phyloP scores from a whole-genome alignment of 2,888 invertebrate species.

The Rhagium mordax region DNA sequence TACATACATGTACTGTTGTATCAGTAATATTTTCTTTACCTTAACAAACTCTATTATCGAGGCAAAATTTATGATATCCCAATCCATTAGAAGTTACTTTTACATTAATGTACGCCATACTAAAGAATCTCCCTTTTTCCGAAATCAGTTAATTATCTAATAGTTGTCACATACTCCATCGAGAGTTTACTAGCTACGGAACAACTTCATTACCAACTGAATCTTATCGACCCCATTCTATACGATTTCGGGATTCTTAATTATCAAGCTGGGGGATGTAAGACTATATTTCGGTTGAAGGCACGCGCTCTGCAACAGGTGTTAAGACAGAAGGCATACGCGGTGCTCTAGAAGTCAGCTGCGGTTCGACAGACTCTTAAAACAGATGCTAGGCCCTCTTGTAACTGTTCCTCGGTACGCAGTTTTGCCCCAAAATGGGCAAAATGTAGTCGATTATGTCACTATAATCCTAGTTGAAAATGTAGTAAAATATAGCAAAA shows the following conservation, averaged over 20 bases:
- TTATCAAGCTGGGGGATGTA: constrained; percentile 13
- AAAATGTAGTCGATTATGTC: background rate
- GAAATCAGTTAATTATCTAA: no score
- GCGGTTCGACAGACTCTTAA: constrained; percentile 52
- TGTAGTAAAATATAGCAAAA: no score
- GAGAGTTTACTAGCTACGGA: background rate
- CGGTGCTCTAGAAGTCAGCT: constrained; percentile 62
- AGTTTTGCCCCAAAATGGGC: constrained; percentile 1
- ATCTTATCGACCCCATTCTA: background rate
- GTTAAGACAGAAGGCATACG: constrained; percentile 65
- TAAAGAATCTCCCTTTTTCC: no score
- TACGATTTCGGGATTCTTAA: constrained; percentile 3
- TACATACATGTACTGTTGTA: no score
- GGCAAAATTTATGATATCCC: no score
- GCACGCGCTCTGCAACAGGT: constrained; percentile 66
- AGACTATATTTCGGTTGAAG: constrained; percentile 55
- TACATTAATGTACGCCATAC: no score
- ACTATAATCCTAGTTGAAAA: background rate
- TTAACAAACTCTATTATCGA: no score
- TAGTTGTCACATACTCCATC: no score
- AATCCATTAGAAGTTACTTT: no score
- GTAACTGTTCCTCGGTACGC: constrained; percentile 11
- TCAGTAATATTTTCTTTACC: no score
- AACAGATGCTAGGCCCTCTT: constrained; percentile 29
- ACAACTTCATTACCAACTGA: no score